Conservation (phyloP, 2,888 invertebrate genomes). For the Drosophila recens region DNA sequence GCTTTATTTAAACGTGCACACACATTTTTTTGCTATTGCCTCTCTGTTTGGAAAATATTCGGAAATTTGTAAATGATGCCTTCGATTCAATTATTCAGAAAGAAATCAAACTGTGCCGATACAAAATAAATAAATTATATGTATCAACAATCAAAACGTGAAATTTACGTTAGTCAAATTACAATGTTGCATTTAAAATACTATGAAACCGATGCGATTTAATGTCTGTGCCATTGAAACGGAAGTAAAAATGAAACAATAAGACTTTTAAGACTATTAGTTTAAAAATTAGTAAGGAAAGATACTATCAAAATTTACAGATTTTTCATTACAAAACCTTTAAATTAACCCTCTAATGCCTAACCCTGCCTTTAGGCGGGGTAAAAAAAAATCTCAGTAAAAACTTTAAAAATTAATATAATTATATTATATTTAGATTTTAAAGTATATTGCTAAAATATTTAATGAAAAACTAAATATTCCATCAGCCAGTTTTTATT, state of each 20-base stretch:
- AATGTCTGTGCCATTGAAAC: conserved; percentile 2
- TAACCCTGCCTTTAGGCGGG: too few species aligned
- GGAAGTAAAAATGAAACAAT: neutral
- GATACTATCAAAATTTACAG: too few species aligned
- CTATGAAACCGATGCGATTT: neutral
- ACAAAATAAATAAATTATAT: conserved; percentile 2
- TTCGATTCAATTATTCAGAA: conserved; percentile 24
- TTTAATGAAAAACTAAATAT: too few species aligned
- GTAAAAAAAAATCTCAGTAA: too few species aligned
- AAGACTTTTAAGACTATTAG: neutral
- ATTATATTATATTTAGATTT: too few species aligned
- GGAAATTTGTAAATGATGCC: conserved; percentile 41
- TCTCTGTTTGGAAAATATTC: conserved; percentile 54
- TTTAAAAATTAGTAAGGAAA: neutral
- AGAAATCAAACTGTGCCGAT: neutral
- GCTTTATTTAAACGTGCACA: conserved; percentile 49
- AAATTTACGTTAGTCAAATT: conserved; percentile 17
- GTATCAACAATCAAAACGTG: conserved; percentile 19
- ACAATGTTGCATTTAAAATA: conserved; percentile 13
- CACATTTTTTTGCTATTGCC: conserved; percentile 44
- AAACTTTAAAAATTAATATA: too few species aligned
- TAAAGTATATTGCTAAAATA: too few species aligned
- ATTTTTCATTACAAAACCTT: too few species aligned
- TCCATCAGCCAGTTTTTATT: too few species aligned
- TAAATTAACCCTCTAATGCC: too few species aligned